phyloP scores from a whole-genome alignment of 1,140 invertebrate species.

The Ceratina australensis region DNA sequence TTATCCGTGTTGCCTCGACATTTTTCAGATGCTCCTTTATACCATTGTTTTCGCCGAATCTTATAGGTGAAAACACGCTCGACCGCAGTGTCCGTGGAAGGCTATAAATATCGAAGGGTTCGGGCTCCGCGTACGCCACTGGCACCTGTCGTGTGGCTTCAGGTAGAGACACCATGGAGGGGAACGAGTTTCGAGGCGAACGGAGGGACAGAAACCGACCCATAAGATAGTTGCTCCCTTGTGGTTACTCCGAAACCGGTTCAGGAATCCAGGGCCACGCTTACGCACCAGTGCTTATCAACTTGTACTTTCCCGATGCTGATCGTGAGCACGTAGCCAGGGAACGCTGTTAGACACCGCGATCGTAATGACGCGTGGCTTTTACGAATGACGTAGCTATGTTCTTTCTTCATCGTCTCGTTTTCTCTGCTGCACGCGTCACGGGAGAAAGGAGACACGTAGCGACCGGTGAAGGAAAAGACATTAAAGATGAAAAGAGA shows the following conservation, averaged over 20 bases:
- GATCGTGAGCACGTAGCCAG: neutral
- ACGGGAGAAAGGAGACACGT: neutral
- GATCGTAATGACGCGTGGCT: slow-evolving; percentile 20
- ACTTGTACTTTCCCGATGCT: slow-evolving; percentile 43
- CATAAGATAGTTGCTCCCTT: slow-evolving; percentile 44
- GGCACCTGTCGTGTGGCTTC: slow-evolving; percentile 77
- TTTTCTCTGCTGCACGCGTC: slow-evolving; percentile 1
- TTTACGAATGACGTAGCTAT: slow-evolving; percentile 25
- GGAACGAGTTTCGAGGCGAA: slow-evolving; percentile 44
- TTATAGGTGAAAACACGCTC: slow-evolving; percentile 11
- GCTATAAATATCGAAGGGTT: slow-evolving; percentile 73
- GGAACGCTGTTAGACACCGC: neutral
- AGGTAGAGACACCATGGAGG: slow-evolving; percentile 39
- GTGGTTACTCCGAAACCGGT: slow-evolving; percentile 66
- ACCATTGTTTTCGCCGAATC: slow-evolving; percentile 22
- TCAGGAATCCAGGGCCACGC: slow-evolving; percentile 77
- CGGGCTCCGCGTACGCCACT: slow-evolving; percentile 74
- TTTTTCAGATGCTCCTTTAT: slow-evolving; percentile 7
- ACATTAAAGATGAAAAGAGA: neutral
- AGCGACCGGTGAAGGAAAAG: neutral
- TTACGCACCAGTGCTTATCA: slow-evolving; percentile 74
- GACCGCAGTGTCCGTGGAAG: neutral
- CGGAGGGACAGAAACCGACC: slow-evolving; percentile 60
- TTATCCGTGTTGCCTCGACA: neutral
- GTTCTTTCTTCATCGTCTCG: neutral